phyloP scores from a whole-genome alignment of 2,888 invertebrate species.

The Pinctada fucata region DNA sequence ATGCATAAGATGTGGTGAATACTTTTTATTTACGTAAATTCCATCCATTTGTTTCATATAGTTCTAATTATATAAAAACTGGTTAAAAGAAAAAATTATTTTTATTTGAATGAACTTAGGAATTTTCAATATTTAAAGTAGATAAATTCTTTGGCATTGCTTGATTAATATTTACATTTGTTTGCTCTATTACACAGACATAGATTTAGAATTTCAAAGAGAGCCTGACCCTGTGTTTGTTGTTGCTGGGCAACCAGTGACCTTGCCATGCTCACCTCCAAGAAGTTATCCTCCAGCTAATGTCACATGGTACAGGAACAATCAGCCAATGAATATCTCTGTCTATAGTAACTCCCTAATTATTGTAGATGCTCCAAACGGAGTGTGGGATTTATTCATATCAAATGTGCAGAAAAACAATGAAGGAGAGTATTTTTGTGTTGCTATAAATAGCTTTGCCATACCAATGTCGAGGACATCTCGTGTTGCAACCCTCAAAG shows the following conservation, averaged over 20 bases:
- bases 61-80: too few relatives aligned
- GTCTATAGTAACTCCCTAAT: constrained; percentile 36
- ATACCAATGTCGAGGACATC: constrained; percentile 65
- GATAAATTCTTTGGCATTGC: not conserved
- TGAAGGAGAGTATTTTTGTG: constrained; percentile 71
- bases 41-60: too few relatives aligned
- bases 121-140: too few relatives aligned
- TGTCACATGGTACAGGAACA: constrained; percentile 73
- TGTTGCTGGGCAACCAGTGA: constrained; percentile 65
- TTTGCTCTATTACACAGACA: constrained; percentile 49
- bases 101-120: too few relatives aligned
- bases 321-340: constrained; percentile 46
- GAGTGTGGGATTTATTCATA: constrained; percentile 62
- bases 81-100: too few relatives aligned
- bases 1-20: too few relatives aligned
- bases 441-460: constrained; percentile 64
- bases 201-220: constrained; percentile 58
- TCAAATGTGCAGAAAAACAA: constrained; percentile 63
- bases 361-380: constrained; percentile 45
- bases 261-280: constrained; percentile 72
- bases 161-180: not conserved
- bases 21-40: too few relatives aligned
- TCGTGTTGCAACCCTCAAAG: constrained; percentile 55
- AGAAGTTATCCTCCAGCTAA: constrained; percentile 69
- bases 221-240: constrained; percentile 58